Base-by-base conservation (phyloP, 2,888 invertebrate species). In the Aricia artaxerxes region DNA sequence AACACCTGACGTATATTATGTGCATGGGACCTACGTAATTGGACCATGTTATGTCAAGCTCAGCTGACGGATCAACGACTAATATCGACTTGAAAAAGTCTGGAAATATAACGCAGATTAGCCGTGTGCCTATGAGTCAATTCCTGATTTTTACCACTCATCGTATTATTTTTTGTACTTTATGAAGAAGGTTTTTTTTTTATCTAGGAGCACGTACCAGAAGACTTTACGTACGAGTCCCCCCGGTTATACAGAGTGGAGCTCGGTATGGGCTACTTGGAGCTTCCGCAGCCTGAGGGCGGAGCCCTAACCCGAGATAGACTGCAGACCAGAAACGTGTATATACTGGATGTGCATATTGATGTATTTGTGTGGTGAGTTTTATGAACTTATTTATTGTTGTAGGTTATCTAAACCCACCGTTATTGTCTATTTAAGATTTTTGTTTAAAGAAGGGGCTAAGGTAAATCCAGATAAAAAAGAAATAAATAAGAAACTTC, bases 241-340 rank as follows among this genome's bases (percentile, higher is more conserved):
- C 97, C 99, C 0, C 96, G 98, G 5, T 92, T 99, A 79, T 99
- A 99, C 93, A 97, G 98, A 93, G 98, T 99, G 79, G 98, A 98
- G 86, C 95, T 99, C 16, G 99, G 99, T 76, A 99, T 99, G 98
- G 99, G 99, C 0, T 99, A 99, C 91, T 93, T 99, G 84, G 99
- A 99, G 92, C 94, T 99, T 85, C 99, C 99, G 3, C 99, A 99
- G 95, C 98, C 97, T 0, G 96, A 97, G 82, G 96, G 96, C 81
- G 82, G 87, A 77, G 97, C 97, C 86, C 95, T 99, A 6, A 95
- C 95, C 0, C 97, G 98, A 84, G 96, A 96, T 0, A 94, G 98
- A 83, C 95, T 99, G 78, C 97, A 97, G 85, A 98, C 98, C 81
- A 97, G 98, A 87, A 97, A 98, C 91, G 99, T 99, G 0, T 99